Base-by-base conservation (phyloP, 2,888 invertebrate genomes). In the Criorhina ranunculi region DNA sequence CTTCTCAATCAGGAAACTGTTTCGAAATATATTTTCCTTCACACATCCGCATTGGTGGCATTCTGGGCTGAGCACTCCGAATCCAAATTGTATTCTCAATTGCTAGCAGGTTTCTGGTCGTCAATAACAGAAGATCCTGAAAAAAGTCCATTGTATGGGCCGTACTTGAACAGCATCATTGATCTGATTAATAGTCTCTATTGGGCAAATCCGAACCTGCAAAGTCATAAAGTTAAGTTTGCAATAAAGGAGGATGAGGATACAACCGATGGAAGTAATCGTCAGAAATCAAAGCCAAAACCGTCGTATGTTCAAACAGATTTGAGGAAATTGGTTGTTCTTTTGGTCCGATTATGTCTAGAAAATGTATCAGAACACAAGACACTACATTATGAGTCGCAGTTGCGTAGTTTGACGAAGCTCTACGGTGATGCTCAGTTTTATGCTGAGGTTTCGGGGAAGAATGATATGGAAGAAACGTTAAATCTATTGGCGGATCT, bases 401-500 rank as follows among this genome's bases (percentile, higher is more conserved):
- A 94, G 62, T 88, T 95, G 3, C 92, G 93, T 55, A 91, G 93
- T 7, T 88, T 96, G 5, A 90, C 95, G 0, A 89, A 91, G 37
- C 93, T 94, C 88, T 95, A 95, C 87, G 93, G 93, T 55, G 93
- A 93, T 62, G 88, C 90, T 11, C 90, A 91, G 9, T 92, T 95
- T 76, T 94, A 94, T 77, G 76, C 89, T 9, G 90, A 91, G 46
- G 78, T 94, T 15, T 93, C 89, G 0, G 90, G 90, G 11, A 88
- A 88, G 0, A 88, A 89, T 4, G 89, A 89, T 46, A 85, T 91
- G 4, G 87, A 88, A 3, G 88, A 88, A 0, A 88, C 91, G 0
- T 86, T 91, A 11, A 87, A 89, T 31, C 87, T 86, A 31, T 89
- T 92, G 67, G 80, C 88, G 0, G 42, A 76, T 2, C 82, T 90